Evolutionary conservation across 2,113 vertebrate species (phyloP).

Genomic region (Zosterops japonicus): DNA sequence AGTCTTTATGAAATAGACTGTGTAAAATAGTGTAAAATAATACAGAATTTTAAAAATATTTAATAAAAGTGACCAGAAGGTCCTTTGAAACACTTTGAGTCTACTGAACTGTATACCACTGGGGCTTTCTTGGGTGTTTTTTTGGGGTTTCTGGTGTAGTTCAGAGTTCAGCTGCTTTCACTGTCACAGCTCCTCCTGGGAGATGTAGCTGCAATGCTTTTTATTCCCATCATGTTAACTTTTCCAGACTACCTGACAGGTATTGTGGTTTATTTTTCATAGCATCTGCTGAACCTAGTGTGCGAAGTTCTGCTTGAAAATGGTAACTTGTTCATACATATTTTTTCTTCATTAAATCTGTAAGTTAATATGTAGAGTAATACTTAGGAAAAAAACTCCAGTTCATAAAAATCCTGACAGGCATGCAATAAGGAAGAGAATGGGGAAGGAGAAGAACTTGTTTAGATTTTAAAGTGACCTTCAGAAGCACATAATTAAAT

Average conservation of each 20-base stretch:
- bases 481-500: background rate
- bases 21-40: background rate
- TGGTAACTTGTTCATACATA: background rate
- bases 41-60: background rate
- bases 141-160: background rate
- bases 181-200: background rate
- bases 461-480: background rate
- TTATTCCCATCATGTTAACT: background rate
- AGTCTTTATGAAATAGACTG: background rate
- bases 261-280: background rate
- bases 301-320: background rate
- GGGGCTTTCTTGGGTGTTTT: background rate
- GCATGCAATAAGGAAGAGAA: background rate
- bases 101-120: background rate
- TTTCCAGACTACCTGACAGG: background rate
- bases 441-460: background rate
- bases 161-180: background rate
- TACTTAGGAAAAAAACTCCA: background rate
- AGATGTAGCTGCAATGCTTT: background rate
- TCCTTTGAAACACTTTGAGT: background rate
- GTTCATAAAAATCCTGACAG: background rate
- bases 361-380: background rate
- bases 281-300: background rate
- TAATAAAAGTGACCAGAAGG: background rate
- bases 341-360: constrained; percentile 2